Percentiles rank a stretch among this genome's conserved stretches.
Conservation (phyloP, 2,113 vertebrate species). For the Solea senegalensis region DNA sequence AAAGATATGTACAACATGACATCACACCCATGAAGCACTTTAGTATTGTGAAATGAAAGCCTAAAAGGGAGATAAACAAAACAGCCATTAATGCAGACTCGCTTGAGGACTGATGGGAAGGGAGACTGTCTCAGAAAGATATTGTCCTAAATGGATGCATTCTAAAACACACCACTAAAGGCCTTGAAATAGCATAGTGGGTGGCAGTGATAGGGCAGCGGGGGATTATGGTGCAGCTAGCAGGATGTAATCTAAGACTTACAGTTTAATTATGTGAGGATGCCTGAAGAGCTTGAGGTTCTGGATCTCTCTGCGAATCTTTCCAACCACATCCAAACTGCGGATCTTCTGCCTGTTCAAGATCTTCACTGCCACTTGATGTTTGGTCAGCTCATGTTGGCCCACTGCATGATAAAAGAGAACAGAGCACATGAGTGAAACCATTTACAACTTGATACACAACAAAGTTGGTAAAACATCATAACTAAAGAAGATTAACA, state of each 20-base stretch:
- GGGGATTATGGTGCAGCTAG: constrained; percentile 41
- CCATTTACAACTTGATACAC: background rate
- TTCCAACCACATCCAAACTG: constrained; percentile 97
- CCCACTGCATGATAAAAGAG: constrained; percentile 83
- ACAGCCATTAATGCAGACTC: constrained; percentile 20
- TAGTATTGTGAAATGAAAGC: constrained; percentile 12
- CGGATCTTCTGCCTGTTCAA: constrained; percentile 98
- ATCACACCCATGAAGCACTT: constrained; percentile 7
- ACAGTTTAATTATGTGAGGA: constrained; percentile 99
- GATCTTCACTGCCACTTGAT: constrained; percentile 99
- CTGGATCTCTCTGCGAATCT: constrained; percentile 97
- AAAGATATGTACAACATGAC: background rate
- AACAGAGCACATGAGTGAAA: background rate
- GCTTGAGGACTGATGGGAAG: constrained; percentile 12
- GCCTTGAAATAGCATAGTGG: constrained; percentile 63
- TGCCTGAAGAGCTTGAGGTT: constrained; percentile 99
- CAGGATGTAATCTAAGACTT: constrained; percentile 79
- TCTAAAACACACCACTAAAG: constrained; percentile 57
- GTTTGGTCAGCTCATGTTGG: constrained; percentile 96
- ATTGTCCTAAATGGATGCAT: constrained; percentile 49
- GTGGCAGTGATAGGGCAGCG: constrained; percentile 61
- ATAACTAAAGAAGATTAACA: background rate
- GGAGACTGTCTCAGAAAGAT: constrained; percentile 44
- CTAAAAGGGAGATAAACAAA: constrained; percentile 17
- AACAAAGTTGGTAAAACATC: background rate